Evolutionary conservation across 2,888 invertebrate genomes (phyloP), one percentile per base, ranked within the genome.

Genomic region (Cosmia trapezina): DNA sequence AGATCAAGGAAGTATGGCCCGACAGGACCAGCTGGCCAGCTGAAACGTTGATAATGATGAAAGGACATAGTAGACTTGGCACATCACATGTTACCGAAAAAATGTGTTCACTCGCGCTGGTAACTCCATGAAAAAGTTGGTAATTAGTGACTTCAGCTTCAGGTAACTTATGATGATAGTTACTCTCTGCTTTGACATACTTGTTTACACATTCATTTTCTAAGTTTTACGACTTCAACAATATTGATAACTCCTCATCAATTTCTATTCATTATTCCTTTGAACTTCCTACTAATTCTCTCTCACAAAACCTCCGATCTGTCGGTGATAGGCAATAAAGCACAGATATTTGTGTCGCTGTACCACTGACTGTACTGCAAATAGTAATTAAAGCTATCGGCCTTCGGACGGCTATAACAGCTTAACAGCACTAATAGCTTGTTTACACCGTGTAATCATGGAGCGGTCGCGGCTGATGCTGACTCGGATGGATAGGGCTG

Each of bases 371-470:
- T 65, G 11, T 53, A 41, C n/a, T 37, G 57, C 45, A 54, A 33
- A 43, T 43, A 57, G 61, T 81, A 70, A 81, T 83, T 81, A 80
- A 70, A 76, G 75, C 61, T 76, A 72, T 76, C 64, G 33, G 69
- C 73, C 70, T 69, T 53, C 60, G 49, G 61, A 53, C 71, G 45
- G 67, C 64, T 77, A 19, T 76, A 82, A 74, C 75, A 75, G 73
- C 79, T 75, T 74, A 71, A 73, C 69, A 67, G 66, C 77, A 62
- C 76, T 86, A 79, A 86, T 85, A 70, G 74, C 80, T 83, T 84
- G 88, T 88, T 87, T 81, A 85, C 86, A 73, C 67, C 81, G 64
- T 78, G 83, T 87, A 82, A 87, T 85, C 71, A 76, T 65, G 57
- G 45, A 60, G 56, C 53, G 45, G 71, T 68, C 28, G 67, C 63